Evolutionary conservation across 2,888 invertebrate species (phyloP), one percentile per base, ranked within the genome.

Genomic region (Acronicta alni): DNA sequence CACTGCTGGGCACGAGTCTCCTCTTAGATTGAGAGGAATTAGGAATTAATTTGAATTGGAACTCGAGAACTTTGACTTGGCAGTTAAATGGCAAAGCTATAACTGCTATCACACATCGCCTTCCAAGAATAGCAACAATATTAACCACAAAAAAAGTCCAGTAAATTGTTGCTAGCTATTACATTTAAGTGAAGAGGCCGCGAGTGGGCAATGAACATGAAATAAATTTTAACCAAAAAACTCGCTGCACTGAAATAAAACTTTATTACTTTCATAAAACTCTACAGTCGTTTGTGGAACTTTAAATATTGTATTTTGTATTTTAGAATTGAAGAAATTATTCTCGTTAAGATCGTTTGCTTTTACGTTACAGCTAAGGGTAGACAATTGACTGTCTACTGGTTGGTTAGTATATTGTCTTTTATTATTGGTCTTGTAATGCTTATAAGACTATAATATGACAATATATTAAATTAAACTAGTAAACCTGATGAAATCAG

Each of bases 211-310:
- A 56, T 67, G 51, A 60, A 62, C 57, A 75, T 74, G 56, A 61
- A 63, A 71, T 70, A 71, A 75, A 75, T 65, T 60, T 16, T 41
- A 12, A 23, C 54, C 64, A 57, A 77, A 74, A 69, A 77, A 71
- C 58, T 75, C 56, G 53, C 41, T 26, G 41, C 60, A 44, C 54
- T 68, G 62, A 71, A 75, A 77, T 71, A 67, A 71, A 68, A 77
- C 56, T 65, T 77, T 65, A 75, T 62, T 71, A 18, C 65, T 49
- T 51, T 48, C 48, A 61, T 77, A 71, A 75, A 71, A 67, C 38
- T 55, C 20, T 42, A 56, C 57, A 62, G 59, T 52, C 64, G 52
- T 67, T 77, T 65, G 59, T 60, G 51, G 53, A 61, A 67, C 46
- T 67, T 60, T 54, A 54, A 74, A 74, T 57, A 51, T 53, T 55